phyloP scores from a whole-genome alignment of 2,797 vertebrate genomes.

The Garrulus glandarius region DNA sequence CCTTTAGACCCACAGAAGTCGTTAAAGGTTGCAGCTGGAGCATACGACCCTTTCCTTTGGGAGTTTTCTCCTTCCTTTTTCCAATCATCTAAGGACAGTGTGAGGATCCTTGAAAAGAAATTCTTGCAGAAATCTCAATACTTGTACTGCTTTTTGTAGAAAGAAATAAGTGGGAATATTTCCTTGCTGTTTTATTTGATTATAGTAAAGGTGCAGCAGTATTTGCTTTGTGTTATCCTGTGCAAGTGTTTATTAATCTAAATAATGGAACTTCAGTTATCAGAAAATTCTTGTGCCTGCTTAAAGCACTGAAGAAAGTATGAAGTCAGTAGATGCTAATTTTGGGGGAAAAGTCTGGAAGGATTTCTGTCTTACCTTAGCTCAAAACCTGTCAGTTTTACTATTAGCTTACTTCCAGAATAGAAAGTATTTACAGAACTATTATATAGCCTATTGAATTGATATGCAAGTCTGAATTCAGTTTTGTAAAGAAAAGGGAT shows the following conservation, averaged over 20 bases:
- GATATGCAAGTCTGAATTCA: background rate
- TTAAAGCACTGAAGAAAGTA: background rate
- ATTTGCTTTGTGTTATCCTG: constrained; percentile 53
- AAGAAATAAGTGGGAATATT: constrained; percentile 18
- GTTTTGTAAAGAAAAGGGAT: background rate
- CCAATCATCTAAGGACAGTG: background rate
- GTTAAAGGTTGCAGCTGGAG: background rate
- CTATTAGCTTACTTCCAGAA: background rate
- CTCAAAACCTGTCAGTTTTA: background rate
- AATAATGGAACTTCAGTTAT: constrained; percentile 56
- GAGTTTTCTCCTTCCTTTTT: background rate
- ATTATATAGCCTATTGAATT: background rate
- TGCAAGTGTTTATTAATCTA: constrained; percentile 51
- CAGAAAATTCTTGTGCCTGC: constrained; percentile 44
- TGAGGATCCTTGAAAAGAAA: background rate
- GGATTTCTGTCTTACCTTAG: background rate
- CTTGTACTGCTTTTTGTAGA: background rate
- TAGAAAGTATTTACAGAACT: background rate
- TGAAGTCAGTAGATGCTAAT: constrained; percentile 13
- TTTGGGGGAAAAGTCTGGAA: background rate
- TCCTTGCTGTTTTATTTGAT: constrained; percentile 23
- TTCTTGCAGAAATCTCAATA: background rate
- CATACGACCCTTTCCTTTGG: background rate
- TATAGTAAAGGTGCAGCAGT: constrained; percentile 12
- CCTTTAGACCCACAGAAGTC: background rate